Base-by-base conservation (phyloP, 2,888 invertebrate species). In the Dicyrtomina minuta region DNA sequence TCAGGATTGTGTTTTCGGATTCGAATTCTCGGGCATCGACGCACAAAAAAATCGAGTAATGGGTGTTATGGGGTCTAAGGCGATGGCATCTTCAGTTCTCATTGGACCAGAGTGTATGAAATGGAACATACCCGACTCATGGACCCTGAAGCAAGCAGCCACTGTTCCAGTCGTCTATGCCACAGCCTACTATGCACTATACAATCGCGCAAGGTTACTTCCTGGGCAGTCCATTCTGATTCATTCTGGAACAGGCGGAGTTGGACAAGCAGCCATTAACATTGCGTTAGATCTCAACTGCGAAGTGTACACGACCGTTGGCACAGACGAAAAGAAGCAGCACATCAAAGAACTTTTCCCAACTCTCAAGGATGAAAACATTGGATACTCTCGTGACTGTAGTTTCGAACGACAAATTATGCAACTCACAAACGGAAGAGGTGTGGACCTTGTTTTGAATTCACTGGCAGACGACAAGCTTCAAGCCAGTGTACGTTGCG, bases 381-480 rank as follows among this genome's bases (percentile, higher is more conserved):
- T n/a, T n/a, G n/a, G n/a, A n/a, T n/a, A n/a, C n/a, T n/a, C n/a
- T n/a, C n/a, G n/a, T n/a, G n/a, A n/a, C n/a, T n/a, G n/a, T n/a
- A n/a, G n/a, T n/a, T n/a, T n/a, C n/a, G 55, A 55, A 20, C 27
- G 27, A 2, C 55, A 55, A 55, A 27, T 98, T 66, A 85, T 89
- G 77, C 85, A 84, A 59, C 86, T 88, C 79, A 96, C 96, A 0
- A 85, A 89, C 6, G 96, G 96, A 13, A 85, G 85, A 77, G 96
- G 96, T 46, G 96, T 98, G 0, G 92, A 98, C 80, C 83, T 96
- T 66, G 91, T 97, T 15, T 83, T 94, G 10, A 98, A 98, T 82
- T 96, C 95, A 0, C 83, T 55, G 55, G 55, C 55, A 27, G 55
- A n/a, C n/a, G n/a, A n/a, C n/a, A n/a, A n/a, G n/a, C n/a, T n/a